Percentiles rank a stretch among this genome's conserved stretches.
These are phyloP conservation scores for Nipponia nippon DNA, from an alignment of 2,113 vertebrate species.

Conservation along the genomic window DNA sequence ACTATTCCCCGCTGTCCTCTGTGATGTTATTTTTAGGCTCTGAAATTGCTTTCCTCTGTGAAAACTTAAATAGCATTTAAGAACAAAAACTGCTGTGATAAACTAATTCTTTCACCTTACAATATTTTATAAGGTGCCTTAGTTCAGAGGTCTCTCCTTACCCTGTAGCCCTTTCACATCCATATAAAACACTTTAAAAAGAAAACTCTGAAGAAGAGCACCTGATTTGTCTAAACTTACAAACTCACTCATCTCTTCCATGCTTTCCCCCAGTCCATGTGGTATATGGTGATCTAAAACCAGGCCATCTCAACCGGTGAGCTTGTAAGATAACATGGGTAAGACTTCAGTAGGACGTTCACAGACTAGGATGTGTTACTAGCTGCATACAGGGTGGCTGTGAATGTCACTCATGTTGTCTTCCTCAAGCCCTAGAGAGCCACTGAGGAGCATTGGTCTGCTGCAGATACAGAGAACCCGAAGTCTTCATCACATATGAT, in stretches of 20 bases:
- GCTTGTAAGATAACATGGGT: accelerated
- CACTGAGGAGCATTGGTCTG: background rate
- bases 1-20: background rate
- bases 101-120: background rate
- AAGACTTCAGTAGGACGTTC: background rate
- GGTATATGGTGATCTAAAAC: background rate
- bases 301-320: background rate
- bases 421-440: background rate
- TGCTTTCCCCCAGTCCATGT: background rate
- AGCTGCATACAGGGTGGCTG: background rate
- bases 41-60: background rate
- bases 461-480: background rate
- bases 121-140: background rate
- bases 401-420: background rate
- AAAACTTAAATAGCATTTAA: slow-evolving; percentile 8
- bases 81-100: background rate
- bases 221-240: background rate
- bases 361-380: background rate
- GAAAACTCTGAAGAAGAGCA: background rate
- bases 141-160: background rate
- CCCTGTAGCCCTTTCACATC: background rate
- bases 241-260: background rate
- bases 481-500: background rate
- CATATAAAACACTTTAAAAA: background rate
- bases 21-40: background rate